Evolutionary conservation across 2,113 vertebrate species (phyloP), one percentile per base, ranked within the genome.

Genomic region (Cepphus grylle): DNA sequence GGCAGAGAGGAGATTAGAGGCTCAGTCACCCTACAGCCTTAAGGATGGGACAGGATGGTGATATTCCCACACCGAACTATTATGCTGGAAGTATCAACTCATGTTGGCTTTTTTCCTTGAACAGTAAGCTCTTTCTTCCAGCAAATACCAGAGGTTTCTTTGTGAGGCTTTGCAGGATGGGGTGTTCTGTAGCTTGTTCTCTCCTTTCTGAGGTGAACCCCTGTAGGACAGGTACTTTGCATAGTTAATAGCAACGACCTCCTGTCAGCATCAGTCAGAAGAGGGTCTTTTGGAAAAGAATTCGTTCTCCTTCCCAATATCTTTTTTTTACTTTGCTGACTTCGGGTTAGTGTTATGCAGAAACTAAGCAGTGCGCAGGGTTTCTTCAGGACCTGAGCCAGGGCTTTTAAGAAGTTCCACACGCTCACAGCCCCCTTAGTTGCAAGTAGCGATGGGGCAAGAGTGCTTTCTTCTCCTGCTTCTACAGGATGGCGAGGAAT

Each of bases 401-500:
- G 88, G 82, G 47, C 30, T 90, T 94, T 59, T 45, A 61, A 63
- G 63, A 47, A 73, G 40, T 76, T 72, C 81, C 85, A 76, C 62
- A 45, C 5, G 5, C 78, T 77, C 78, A 34, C 62, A 92, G 90
- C 58, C 74, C 83, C 86, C 42, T 72, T 91, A 95, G 90, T 72
- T n/a, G 27, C 53, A 79, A 91, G 83, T 78, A 91, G 91, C 30
- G 14, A 69, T 86, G 92, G 89, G 96, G 86, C 95, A 93, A 88
- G 86, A 95, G 93, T 92, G 72, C 93, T 96, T 96, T 91, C 91
- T 96, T 94, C 96, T 96, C 94, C 93, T 95, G 95, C 91, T 97
- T 96, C 91, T 88, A 83, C 91, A 95, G 93, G 95, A 94, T 93
- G 95, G 89, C 52, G 9, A 91, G 88, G 63, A 96, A 63, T 94